These are phyloP conservation scores for Nymphalis urticae DNA, from an alignment of 2,888 invertebrate genomes.

Conservation along the genomic window DNA sequence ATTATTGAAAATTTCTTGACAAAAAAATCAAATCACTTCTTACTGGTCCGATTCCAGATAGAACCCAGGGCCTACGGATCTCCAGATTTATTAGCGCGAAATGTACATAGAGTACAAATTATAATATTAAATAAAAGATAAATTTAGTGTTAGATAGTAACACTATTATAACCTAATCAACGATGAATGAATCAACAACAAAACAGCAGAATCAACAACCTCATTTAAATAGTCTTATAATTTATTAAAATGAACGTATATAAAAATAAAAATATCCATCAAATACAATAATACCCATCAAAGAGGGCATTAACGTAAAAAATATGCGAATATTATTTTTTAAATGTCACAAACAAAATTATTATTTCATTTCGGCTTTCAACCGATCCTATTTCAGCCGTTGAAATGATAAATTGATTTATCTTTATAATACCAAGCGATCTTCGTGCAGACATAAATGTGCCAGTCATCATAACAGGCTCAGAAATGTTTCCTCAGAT, in stretches of 20 bases:
- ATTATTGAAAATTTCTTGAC: too few relatives aligned
- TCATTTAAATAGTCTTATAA: too few relatives aligned
- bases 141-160: too few relatives aligned
- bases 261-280: neutral
- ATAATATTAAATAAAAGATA: too few relatives aligned
- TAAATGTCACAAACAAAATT: conserved; percentile 22
- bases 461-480: conserved; percentile 34
- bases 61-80: too few relatives aligned
- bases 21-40: too few relatives aligned
- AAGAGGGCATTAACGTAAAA: neutral
- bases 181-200: too few relatives aligned
- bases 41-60: too few relatives aligned
- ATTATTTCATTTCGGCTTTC: conserved; percentile 23
- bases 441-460: conserved; percentile 29
- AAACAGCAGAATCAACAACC: too few relatives aligned
- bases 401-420: conserved; percentile 35
- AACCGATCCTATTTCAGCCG: conserved; percentile 25
- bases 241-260: neutral
- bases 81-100: too few relatives aligned
- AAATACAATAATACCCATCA: neutral
- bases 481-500: conserved; percentile 24
- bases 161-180: too few relatives aligned
- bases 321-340: conserved; percentile 5
- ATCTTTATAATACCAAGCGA: conserved; percentile 27
- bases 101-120: too few relatives aligned